Conservation (phyloP, 2,797 vertebrate species). For the Eremophila alpestris region DNA sequence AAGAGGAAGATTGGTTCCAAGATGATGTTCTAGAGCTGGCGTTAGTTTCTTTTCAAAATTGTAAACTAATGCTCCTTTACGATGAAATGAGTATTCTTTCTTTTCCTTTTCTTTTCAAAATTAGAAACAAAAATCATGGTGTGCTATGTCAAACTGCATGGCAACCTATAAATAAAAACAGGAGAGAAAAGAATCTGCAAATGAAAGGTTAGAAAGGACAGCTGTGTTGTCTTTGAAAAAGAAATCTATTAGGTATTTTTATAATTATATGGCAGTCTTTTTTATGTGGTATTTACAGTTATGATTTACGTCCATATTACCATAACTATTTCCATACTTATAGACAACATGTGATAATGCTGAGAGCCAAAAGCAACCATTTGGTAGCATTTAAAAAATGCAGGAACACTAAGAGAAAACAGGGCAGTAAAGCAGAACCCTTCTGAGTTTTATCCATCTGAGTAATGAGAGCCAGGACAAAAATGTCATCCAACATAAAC, state of each 20-base stretch:
- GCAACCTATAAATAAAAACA: slow-evolving; percentile 63
- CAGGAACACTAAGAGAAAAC: slow-evolving; percentile 52
- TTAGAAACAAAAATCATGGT: slow-evolving; percentile 45
- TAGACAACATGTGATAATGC: slow-evolving; percentile 60
- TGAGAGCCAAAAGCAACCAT: slow-evolving; percentile 61
- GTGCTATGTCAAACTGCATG: slow-evolving; percentile 25
- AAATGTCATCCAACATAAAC: slow-evolving; percentile 45
- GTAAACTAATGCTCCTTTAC: slow-evolving; percentile 39
- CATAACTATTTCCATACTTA: slow-evolving; percentile 69
- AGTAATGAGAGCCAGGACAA: slow-evolving; percentile 21
- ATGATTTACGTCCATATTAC: slow-evolving; percentile 60
- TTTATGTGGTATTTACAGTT: slow-evolving; percentile 70
- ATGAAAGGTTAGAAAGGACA: slow-evolving; percentile 62
- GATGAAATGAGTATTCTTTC: slow-evolving; percentile 37
- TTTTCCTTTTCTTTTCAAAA: slow-evolving; percentile 45
- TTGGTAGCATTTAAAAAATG: slow-evolving; percentile 68
- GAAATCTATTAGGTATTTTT: slow-evolving; percentile 69
- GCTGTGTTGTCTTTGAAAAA: slow-evolving; percentile 69
- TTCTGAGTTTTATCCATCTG: slow-evolving; percentile 38
- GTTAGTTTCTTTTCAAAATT: slow-evolving; percentile 35
- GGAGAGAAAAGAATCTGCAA: slow-evolving; percentile 61
- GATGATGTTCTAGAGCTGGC: slow-evolving; percentile 51
- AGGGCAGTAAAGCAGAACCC: slow-evolving; percentile 42
- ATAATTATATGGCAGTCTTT: slow-evolving; percentile 67
- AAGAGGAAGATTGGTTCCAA: slow-evolving; percentile 39